Evolutionary conservation across 2,797 vertebrate genomes (phyloP), one percentile per base, ranked within the genome.

Genomic region (Anableps anableps): DNA sequence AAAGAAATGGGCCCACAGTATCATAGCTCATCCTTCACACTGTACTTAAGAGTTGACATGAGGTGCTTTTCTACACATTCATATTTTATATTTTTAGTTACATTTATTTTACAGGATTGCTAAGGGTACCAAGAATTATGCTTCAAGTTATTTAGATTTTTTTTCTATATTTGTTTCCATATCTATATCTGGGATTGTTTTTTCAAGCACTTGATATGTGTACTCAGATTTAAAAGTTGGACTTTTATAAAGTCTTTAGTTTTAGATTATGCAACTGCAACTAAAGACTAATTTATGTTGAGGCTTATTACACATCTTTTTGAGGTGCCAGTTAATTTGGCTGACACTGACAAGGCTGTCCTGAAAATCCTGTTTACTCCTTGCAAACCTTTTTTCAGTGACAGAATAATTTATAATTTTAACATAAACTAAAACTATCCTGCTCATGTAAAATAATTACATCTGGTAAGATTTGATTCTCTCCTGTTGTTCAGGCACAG

Each of bases 401-500:
- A 83, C 26, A 79, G 23, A 66, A 41, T 60, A 34, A 73, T 34
- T n/a, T 38, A 76, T 71, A 0, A 17, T 38, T 72, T 76, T 47
- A 9, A 36, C 4, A 38, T 36, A 38, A 58, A n/a, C n/a, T n/a
- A n/a, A 66, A 83, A 71, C 83, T 66, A 70, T 84, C 68, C 45
- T 31, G 51, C 50, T 29, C 23, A 36, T 81, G 78, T 75, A 55
- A 85, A 84, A 88, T 74, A 9, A 82, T 86, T 72, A 31, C 48
- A 73, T 80, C 47, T 34, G 74, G 58, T 83, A 79, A 50, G 74
- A 83, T 82, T 83, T 41, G 64, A 81, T 36, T 84, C 60, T 36
- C 34, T 14, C 31, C 36, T 60, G 64, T 78, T 21, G 21, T 85
- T 76, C 71, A 73, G 70, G 41, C 72, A 58, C n/a, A 53, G 70